Evolutionary conservation across 2,888 invertebrate genomes (phyloP), one percentile per base, ranked within the genome.

Genomic region (Xestia xanthographa): DNA sequence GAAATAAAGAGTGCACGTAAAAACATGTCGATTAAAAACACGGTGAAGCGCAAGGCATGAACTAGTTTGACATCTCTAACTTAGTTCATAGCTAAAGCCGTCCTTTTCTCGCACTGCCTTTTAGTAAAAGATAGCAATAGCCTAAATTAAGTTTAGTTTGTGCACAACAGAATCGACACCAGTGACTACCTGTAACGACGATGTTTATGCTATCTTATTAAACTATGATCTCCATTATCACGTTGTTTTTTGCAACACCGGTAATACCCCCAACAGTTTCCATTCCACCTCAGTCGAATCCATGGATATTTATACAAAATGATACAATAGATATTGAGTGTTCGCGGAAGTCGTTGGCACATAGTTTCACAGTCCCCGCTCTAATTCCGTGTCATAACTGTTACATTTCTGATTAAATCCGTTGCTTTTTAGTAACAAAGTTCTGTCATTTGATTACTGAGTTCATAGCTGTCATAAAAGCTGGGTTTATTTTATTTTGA

Each of bases 261-360:
- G 2, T 12, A n/a, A n/a, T n/a, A 63, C 8, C 26, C 17, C 1
- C 6, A 17, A 17, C 14, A 50, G 34, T 20, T 5, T 26, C 72
- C 17, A 43, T 73, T 83, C 83, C 77, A 34, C 9, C 4, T n/a
- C 14, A 60, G 5, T 65, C n/a, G 34, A 81, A 60, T 83, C 81
- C 26, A 2, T 26, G 72, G 56, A 65, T 81, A 60, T 75, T 77
- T 75, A 81, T 78, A 83, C 81, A 81, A 81, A 81, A 78, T 68
- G 34, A 67, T 53, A 43, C 67, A 50, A 78, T 83, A 78, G 69
- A 81, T 83, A 78, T 83, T 83, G n/a, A 80, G 78, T 78, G 63
- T 22, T 29, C 56, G 20, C 63, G 66, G 73, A 76, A 75, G 38
- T 72, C 72, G 74, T 83, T 83, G 26, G 63, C 72, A 72, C 83